Evolutionary conservation across 2,797 vertebrate genomes (phyloP).

Genomic region (Limnodromus scolopaceus): DNA sequence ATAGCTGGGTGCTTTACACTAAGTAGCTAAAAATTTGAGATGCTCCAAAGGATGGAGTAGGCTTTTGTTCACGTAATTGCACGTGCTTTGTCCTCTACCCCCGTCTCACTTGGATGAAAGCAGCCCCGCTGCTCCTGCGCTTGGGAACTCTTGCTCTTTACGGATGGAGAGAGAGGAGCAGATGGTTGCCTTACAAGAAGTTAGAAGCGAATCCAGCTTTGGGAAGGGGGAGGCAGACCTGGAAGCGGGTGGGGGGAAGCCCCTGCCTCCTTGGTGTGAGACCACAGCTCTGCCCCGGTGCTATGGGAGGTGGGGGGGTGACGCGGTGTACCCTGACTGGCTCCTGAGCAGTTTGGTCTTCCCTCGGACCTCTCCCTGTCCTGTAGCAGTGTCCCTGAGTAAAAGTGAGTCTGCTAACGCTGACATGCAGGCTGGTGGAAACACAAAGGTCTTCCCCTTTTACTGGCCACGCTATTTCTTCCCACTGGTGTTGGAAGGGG

Average conservation of each 20-base stretch:
- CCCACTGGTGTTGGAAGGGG: neutral
- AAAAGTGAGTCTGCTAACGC: rapidly evolving
- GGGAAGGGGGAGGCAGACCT: neutral
- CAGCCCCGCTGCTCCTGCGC: neutral
- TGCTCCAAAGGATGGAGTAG: neutral
- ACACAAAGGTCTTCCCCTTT: neutral
- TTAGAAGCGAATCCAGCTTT: neutral
- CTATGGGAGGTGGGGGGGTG: neutral
- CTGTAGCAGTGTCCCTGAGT: neutral
- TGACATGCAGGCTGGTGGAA: neutral
- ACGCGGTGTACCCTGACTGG: rapidly evolving
- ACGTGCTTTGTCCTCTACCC: rapidly evolving
- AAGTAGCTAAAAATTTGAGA: neutral
- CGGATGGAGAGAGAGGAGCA: neutral
- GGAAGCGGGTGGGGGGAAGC: neutral
- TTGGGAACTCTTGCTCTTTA: neutral
- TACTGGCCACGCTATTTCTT: neutral
- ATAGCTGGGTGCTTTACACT: neutral
- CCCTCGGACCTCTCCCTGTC: neutral
- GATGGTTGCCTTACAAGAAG: rapidly evolving
- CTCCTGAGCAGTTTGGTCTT: neutral
- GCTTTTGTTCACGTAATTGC: neutral
- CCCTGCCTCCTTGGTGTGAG: neutral
- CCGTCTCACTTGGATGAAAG: neutral
- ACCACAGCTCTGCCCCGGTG: neutral